Evolutionary conservation across 2,797 vertebrate species (phyloP).

Genomic region (Cuculus canorus): DNA sequence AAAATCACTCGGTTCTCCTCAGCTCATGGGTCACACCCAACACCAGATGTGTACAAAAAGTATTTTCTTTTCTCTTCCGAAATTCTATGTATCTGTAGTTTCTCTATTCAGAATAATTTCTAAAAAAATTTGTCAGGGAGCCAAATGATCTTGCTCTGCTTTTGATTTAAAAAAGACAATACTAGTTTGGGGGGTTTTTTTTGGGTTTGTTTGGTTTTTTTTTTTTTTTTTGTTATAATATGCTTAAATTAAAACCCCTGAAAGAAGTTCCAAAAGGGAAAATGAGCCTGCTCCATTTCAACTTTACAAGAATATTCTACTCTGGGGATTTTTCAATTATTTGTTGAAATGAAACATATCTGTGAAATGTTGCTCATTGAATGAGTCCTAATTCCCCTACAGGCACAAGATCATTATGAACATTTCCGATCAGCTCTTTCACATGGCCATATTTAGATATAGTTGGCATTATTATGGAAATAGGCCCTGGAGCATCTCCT

Average conservation of each 20-base stretch:
- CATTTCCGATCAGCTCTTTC: neutral
- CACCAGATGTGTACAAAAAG: neutral
- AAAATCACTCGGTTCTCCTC: neutral
- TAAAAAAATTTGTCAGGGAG: neutral
- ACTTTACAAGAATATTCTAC: neutral
- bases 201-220: neutral
- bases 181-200: neutral
- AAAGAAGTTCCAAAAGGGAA: neutral
- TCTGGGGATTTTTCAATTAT: neutral
- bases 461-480: neutral
- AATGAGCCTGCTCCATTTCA: neutral
- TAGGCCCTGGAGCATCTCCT: neutral
- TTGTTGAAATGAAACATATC: neutral
- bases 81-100: neutral
- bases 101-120: neutral
- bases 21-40: neutral
- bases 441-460: neutral
- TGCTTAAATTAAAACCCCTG: neutral
- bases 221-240: neutral
- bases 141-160: neutral
- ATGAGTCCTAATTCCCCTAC: neutral
- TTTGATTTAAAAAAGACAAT: neutral
- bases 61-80: neutral
- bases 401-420: neutral
- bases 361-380: neutral